Base-by-base conservation (phyloP, 2,797 vertebrate species). In the Coccyzus lansbergi region DNA sequence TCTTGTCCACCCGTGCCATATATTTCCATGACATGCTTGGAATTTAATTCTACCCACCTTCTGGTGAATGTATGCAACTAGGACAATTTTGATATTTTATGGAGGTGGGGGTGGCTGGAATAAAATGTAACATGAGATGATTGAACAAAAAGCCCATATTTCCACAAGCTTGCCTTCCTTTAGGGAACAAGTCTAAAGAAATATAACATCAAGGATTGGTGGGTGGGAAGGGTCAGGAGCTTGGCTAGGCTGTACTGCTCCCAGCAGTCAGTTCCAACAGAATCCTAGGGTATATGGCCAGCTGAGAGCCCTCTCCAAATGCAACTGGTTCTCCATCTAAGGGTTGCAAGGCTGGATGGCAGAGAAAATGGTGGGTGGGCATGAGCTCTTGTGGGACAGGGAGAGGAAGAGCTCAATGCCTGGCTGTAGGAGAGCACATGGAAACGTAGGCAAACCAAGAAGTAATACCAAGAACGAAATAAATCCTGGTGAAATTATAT, bases 211-310 rank as follows among this genome's bases (percentile, higher is more conserved):
- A 62, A 60, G 33, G 13, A 25, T 5, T 38, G 24, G 42, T 15
- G 44, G 48, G 36, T 42, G 26, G n/a, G n/a, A 59, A 46, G 8
- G 10, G 31, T 48, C 62, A 63, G 51, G 44, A 64, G 15, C 40
- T 0, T 0, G 0, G 15, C 52, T 51, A 56, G 21, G 31, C 59
- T 77, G 21, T 21, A 38, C 29, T 1, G 1, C 12, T 60, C 28
- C 52, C 51, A 65, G 29, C 34, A 44, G 56, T 18, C 36, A 60
- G 38, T 20, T 69, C 38, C 5, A 9, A 51, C 16, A 65, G 40
- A 80, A n/a, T 55, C 36, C 12, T 31, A 12, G 25, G 8, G 15
- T 22, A 74, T 13, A 10, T 40, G 19, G 12, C 38, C 34, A 31
- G 60, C 49, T 59, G 31, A 69, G 48, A 78, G 28, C 25, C 38